A percentile compares a stretch with the other conserved stretches of the same genome.
phyloP scores from a whole-genome alignment of 2,888 invertebrate genomes.

The Ormia ochracea region DNA sequence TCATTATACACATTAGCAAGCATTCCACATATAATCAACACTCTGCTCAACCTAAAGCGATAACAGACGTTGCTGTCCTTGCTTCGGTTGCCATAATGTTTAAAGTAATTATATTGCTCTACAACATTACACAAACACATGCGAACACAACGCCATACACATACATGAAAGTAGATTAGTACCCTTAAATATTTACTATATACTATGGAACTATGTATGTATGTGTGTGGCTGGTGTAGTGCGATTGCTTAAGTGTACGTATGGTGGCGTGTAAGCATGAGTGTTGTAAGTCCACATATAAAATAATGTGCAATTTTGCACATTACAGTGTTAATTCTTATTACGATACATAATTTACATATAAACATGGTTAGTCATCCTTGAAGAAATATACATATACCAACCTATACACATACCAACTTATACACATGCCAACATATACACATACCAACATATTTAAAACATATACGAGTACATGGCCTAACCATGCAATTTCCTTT shows the following conservation, averaged over 20 bases:
- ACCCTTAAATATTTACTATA: not conserved
- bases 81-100: conserved; percentile 58
- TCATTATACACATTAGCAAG: conserved; percentile 58
- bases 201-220: not conserved
- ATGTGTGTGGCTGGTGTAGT: not conserved
- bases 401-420: not conserved
- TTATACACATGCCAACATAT: not conserved
- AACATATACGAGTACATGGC: not conserved
- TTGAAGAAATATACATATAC: not conserved
- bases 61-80: conserved; percentile 60
- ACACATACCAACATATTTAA: not conserved
- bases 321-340: conserved; percentile 61
- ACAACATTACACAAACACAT: conserved; percentile 27
- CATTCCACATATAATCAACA: conserved; percentile 62
- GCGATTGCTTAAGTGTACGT: conserved; percentile 6
- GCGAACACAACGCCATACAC: not conserved
- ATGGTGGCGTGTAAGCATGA: not conserved
- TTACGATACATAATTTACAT: conserved; percentile 32
- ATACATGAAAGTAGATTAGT: not conserved
- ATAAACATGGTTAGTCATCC: conserved; percentile 42
- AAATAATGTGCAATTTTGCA: conserved; percentile 74
- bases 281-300: conserved; percentile 65
- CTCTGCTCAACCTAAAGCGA: conserved; percentile 59
- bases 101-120: conserved; percentile 51
- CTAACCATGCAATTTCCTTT: conserved; percentile 24